Evolutionary conservation across 2,797 vertebrate genomes (phyloP).

Genomic region (Anolis apletophallus): DNA sequence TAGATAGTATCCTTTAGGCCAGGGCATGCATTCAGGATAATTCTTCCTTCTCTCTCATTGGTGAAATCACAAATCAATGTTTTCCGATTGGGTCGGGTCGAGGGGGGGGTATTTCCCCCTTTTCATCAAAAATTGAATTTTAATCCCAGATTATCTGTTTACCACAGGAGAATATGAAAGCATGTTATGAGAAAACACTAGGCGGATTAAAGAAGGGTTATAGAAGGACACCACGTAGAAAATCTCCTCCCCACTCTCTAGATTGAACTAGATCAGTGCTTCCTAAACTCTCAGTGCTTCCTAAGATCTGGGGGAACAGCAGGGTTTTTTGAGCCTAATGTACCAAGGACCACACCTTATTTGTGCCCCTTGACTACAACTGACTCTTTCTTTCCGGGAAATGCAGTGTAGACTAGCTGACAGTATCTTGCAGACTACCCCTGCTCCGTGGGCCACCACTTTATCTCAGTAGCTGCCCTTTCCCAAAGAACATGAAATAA

Average conservation of each 20-base stretch:
- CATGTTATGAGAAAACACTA: neutral
- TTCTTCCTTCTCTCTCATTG: neutral
- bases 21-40: neutral
- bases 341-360: too few species aligned
- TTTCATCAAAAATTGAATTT: constrained; percentile 28
- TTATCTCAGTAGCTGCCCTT: neutral
- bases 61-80: neutral
- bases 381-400: too few species aligned
- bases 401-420: too few species aligned
- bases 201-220: constrained; percentile 26
- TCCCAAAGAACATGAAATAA: neutral
- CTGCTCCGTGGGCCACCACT: too few species aligned
- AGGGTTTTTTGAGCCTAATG: too few species aligned
- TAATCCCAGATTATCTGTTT: constrained; percentile 31
- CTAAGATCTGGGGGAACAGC: too few species aligned
- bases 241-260: neutral
- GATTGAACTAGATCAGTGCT: neutral
- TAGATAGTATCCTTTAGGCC: neutral
- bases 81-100: neutral
- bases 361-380: too few species aligned
- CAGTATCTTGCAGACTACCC: too few species aligned
- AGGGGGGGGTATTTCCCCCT: neutral
- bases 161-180: constrained; percentile 3
- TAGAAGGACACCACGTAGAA: constrained; percentile 1
- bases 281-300: too few species aligned